Evolutionary conservation across 2,113 vertebrate species (phyloP), one percentile per base, ranked within the genome.

Genomic region (Dicrurus megarhynchus): DNA sequence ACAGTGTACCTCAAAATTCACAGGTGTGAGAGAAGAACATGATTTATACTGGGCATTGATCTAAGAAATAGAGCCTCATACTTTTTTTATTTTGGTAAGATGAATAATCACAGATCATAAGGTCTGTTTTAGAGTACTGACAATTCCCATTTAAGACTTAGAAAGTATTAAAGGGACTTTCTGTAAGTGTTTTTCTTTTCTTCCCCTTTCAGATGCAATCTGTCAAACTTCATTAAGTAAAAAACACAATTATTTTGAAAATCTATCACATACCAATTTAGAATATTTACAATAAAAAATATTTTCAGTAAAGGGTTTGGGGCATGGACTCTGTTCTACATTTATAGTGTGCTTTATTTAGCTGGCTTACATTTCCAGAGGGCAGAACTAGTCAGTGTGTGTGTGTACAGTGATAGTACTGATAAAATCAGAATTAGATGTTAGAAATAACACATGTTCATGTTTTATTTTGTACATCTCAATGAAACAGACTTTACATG

Each of bases 191-290:
- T 83, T 30, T 87, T 30, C 69, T 89, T 95, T 90, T 90, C 76
- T 93, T 93, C 16, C 13, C 15, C 24, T 77, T 90, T 84, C 79
- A 84, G 50, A 74, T 79, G 47, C 28, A 94, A 91, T 76, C 69
- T 90, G 78, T 69, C 61, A 88, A 94, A 85, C 63, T 85, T 69
- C 46, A 83, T 93, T 89, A 96, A 80, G 28, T 15, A 75, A 90
- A 82, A 86, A 70, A 2, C 5, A 63, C 21, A 82, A 53, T 69
- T 91, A 84, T 70, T 79, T 85, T 92, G 37, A 90, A 53, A 79
- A 80, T 82, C 41, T 86, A 75, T 76, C 57, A 71, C 2, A 4
- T 76, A 82, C 55, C 12, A 71, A 81, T 41, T 55, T 24, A 78
- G 52, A 81, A 75, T 89, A 95, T 47, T 64, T 46, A 75, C 6